Base-by-base conservation (phyloP, 2,888 invertebrate genomes). In the Cordilura impudica region DNA sequence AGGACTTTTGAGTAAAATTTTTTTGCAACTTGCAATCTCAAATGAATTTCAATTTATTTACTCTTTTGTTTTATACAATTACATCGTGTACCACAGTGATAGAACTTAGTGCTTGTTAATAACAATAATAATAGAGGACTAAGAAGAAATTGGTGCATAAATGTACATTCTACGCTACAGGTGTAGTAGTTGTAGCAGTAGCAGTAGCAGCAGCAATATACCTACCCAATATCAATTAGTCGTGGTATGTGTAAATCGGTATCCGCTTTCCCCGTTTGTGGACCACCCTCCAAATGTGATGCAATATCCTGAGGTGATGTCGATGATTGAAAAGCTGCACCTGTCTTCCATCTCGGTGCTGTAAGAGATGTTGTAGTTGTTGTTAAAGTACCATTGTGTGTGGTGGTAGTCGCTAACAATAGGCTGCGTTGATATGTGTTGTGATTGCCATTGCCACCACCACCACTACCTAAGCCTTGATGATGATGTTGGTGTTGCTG, bases 201-300 rank as follows among this genome's bases (percentile, higher is more conserved):
- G n/a, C n/a, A n/a, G n/a, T n/a, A n/a, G n/a, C n/a, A n/a, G n/a
- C n/a, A n/a, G n/a, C n/a, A n/a, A n/a, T 47, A 75, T 60, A 85
- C 88, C 89, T 91, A 94, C 94, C 94, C 92, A 81, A 92, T 92
- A 86, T 92, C 92, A 85, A 91, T 92, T 86, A 91, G 91, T 67
- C 91, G 91, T 10, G 94, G 94, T 88, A 94, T 94, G 84, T 94
- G 94, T 81, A 94, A 90, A 88, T 94, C 93, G 82, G 92, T 91
- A 84, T 92, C 91, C 82, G 85, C 87, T 63, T 83, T 82, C 26
- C 67, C 61, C 26, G 71, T 51, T 49, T 78, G 78, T 39, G 54
- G 70, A 6, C 26, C 54, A 39, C 43, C 43, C 29, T 63, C 69
- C 39, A 76, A 70, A 70, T 76, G 75, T 12, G 56, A 21, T 29